Conservation (phyloP, 2,888 invertebrate species). For the Gymnosoma rotundatum region DNA sequence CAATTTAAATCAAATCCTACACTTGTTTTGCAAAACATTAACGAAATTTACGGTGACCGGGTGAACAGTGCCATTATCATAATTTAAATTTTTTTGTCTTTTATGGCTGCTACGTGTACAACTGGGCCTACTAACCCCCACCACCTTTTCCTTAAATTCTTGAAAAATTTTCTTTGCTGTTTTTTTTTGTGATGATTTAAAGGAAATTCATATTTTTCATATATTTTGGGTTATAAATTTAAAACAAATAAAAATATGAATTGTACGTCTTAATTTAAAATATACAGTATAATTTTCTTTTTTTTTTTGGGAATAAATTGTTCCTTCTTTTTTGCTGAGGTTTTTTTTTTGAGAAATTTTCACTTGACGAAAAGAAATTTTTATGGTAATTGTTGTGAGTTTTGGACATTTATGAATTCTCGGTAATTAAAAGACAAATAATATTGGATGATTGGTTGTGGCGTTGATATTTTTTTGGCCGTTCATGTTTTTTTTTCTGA, state of each 20-base stretch:
- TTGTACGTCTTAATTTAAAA: slow-evolving; percentile 36
- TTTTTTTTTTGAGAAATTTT: slow-evolving; percentile 30
- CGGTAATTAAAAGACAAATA: slow-evolving; percentile 69
- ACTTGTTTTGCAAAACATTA: slow-evolving; percentile 76
- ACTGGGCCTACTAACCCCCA: background rate
- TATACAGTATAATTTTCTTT: slow-evolving; percentile 3
- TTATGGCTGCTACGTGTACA: slow-evolving; percentile 31
- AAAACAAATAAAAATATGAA: slow-evolving; percentile 65
- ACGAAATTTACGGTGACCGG: slow-evolving; percentile 77
- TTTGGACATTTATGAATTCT: slow-evolving; percentile 70
- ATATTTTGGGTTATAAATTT: slow-evolving; percentile 53
- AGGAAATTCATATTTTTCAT: slow-evolving; percentile 50
- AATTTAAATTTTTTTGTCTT: slow-evolving; percentile 74
- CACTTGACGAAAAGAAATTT: slow-evolving; percentile 50
- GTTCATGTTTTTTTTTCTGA: slow-evolving; percentile 66
- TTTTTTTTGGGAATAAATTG: slow-evolving; percentile 54
- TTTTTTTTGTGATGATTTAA: slow-evolving; percentile 57
- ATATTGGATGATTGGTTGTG: slow-evolving; percentile 55
- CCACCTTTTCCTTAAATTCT: background rate
- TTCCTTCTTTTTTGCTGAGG: background rate
- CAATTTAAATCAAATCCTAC: slow-evolving; percentile 80
- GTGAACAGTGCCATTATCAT: slow-evolving; percentile 80
- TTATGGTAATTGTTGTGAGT: slow-evolving; percentile 64
- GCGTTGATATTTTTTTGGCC: slow-evolving; percentile 47
- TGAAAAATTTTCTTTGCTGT: slow-evolving; percentile 30